Evolutionary conservation across 2,888 invertebrate species (phyloP).

Genomic region (Thymelicus sylvestris): DNA sequence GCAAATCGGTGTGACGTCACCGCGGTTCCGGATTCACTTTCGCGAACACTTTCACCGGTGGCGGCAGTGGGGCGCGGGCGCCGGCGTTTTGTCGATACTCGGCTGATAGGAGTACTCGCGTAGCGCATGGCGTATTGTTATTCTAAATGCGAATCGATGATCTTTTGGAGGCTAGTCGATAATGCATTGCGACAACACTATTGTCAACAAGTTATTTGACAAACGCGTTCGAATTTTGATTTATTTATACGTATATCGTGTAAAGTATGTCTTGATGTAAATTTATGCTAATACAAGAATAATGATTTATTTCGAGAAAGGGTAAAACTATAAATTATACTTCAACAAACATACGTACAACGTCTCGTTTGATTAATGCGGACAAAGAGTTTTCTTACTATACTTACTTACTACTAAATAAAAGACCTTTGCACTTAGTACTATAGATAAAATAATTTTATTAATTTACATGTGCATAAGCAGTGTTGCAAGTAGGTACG

Average conservation of each 20-base stretch:
- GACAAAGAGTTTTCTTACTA: not conserved
- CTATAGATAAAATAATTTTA: no score
- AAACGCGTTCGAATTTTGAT: not conserved
- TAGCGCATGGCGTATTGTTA: constrained; percentile 5
- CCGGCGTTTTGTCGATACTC: constrained; percentile 37
- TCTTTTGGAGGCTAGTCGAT: constrained; percentile 6
- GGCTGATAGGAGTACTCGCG: constrained; percentile 2
- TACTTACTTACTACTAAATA: no score
- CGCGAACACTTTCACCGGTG: constrained; percentile 81
- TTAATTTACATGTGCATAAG: no score
- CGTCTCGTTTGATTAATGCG: not conserved
- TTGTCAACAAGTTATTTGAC: not conserved
- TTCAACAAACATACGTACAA: no score
- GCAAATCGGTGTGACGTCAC: constrained; percentile 80
- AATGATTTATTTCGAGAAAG: no score
- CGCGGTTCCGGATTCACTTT: constrained; percentile 82
- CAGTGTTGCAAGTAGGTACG: not conserved
- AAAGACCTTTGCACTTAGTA: no score
- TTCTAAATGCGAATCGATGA: constrained; percentile 3
- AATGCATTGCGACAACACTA: constrained; percentile 8
- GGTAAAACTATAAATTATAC: no score
- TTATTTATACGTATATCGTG: not conserved
- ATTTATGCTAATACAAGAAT: no score
- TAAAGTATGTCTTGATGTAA: no score
- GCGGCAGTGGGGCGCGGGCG: constrained; percentile 56